Percentiles rank a stretch among this genome's conserved stretches.
Conservation (phyloP, 2,113 vertebrate genomes). For the Pyxicephalus adspersus region DNA sequence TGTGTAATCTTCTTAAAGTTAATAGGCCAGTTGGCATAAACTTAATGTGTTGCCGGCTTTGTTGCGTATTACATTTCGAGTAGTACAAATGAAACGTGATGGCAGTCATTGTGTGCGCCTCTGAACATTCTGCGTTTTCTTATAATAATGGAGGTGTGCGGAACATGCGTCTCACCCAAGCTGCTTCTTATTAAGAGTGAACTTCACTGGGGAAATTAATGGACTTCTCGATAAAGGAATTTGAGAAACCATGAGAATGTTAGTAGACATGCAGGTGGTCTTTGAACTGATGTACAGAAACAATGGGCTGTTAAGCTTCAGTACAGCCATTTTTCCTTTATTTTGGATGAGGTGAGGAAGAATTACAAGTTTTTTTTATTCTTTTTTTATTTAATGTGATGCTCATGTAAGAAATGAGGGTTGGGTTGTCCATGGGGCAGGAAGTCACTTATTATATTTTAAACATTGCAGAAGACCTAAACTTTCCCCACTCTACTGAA, state of each 20-base stretch:
- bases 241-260: neutral
- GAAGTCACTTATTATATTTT: no score
- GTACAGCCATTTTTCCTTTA: no score
- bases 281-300: neutral
- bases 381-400: no score
- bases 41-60: constrained; percentile 46
- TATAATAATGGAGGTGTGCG: neutral
- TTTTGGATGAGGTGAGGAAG: no score
- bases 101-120: constrained; percentile 21
- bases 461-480: no score
- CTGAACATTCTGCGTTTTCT: neutral
- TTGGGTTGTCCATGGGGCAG: no score
- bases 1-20: constrained; percentile 50
- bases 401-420: no score
- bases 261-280: neutral
- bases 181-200: neutral
- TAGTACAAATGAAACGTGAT: constrained; percentile 36
- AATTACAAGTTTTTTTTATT: no score
- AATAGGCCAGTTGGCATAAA: constrained; percentile 50
- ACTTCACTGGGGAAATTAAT: neutral
- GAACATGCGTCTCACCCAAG: neutral
- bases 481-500: no score
- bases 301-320: no score
- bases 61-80: constrained; percentile 31
- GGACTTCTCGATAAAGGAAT: neutral